Conservation (phyloP, 2,797 vertebrate species). For the Nyctibius grandis region DNA sequence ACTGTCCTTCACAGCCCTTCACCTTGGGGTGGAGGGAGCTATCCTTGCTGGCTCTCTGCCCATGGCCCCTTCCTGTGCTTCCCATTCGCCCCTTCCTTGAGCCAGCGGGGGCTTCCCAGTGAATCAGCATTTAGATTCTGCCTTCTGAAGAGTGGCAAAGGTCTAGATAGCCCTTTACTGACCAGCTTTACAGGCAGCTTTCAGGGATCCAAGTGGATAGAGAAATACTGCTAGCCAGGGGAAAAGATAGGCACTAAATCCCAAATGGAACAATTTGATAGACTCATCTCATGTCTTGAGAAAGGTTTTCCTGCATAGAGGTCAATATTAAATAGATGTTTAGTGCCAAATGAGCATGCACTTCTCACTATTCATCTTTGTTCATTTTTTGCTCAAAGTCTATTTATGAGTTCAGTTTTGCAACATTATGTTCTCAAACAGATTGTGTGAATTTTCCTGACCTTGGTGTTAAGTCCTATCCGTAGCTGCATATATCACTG, state of each 20-base stretch:
- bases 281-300: neutral
- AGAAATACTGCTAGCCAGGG: neutral
- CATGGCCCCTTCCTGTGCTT: too few relatives aligned
- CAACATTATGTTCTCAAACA: neutral
- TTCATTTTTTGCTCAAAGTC: neutral
- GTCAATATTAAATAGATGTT: neutral
- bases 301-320: neutral
- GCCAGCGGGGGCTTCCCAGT: neutral
- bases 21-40: neutral
- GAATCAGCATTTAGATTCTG: neutral
- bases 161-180: neutral
- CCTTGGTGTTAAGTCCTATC: neutral
- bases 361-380: neutral
- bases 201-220: neutral
- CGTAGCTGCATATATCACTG: neutral
- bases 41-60: neutral
- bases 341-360: neutral
- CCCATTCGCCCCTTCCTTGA: neutral
- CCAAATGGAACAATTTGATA: neutral
- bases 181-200: neutral
- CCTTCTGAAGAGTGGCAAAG: neutral
- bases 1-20: neutral
- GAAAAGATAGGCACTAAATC: neutral
- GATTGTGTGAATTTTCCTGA: constrained; percentile 6
- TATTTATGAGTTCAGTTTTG: constrained; percentile 19